Base-by-base conservation (phyloP, 2,797 vertebrate genomes). In the Sebastes kiyomatsui region DNA sequence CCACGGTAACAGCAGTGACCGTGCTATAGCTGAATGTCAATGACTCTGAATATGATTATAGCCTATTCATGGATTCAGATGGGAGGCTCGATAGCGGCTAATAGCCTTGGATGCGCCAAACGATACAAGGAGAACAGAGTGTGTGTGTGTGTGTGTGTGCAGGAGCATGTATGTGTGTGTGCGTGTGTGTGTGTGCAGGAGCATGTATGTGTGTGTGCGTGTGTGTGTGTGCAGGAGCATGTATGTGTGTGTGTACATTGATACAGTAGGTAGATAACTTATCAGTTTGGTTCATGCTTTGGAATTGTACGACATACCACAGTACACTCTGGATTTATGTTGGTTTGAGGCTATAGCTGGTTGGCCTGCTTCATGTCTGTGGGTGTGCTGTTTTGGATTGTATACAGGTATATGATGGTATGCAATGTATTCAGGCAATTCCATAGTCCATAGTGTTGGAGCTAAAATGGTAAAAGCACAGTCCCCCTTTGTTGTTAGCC, bases 11-110 rank as follows among this genome's bases (percentile, higher is more conserved):
- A 72, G 83, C 87, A 80, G 82, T 77, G 14, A 56, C 78, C 6
- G 33, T 14, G 74, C 14, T 71, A 83, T 73, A 38, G 70, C 77
- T 87, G 88, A 93, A 94, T 91, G 86, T 90, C 87, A 92, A 91
- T 92, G 82, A 83, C 84, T 88, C 33, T 81, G 85, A 91, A 93
- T 90, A 82, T 86, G 86, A 93, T 95, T 93, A 93, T 33, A 69
- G 84, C 58, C 91, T 89, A 23, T 85, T 93, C 87, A 86, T 75
- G 75, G 84, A 88, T 93, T 92, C 89, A 86, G 88, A 92, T 87
- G 87, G 87, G 80, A 79, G 81, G 77, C 70, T 82, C 4, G 69
- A 93, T 93, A 86, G 78, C 18, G 3, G 73, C 83, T 92, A 91
- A 93, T 84, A 72, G 87, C 71, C 77, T 75, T 32, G 67, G 87